Evolutionary conservation across 1,140 invertebrate genomes (phyloP), one percentile per base, ranked within the genome.

Genomic region (Neuroterus valhalla): DNA sequence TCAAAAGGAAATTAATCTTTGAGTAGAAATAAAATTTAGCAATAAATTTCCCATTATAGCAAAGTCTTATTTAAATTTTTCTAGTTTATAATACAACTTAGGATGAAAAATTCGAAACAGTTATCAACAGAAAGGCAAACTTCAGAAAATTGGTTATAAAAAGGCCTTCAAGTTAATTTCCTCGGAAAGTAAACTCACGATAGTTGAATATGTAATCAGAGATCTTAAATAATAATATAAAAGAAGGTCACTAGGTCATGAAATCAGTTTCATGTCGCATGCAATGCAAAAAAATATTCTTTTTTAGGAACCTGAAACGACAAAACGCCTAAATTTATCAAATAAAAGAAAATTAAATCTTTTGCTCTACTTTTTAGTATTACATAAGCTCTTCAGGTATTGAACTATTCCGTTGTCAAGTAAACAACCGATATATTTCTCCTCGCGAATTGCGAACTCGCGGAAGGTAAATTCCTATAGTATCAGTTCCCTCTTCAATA

Each of bases 331-430:
- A 14, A 38, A 31, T 62, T 62, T 62, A 62, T 23, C 31, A 52
- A 12, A 52, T 48, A 31, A 26, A 12, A 12, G 31, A 55, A 31
- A 62, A 62, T 62, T 62, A 23, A 62, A 38, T n/a, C 23, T 62
- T 55, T 68, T 75, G 77, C 74, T 78, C 77, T 17, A 81, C 71
- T 78, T 81, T 79, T 78, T 15, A 62, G 15, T 6, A 4, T 26
- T 48, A 15, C 31, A 62, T 78, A 42, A 67, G 66, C 72, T 75
- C 72, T 62, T 75, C 31, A 69, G 69, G 76, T 89, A 89, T 90
- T 77, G 89, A 90, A 81, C 87, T 85, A 86, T 80, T 70, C 77
- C 83, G 89, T 90, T 69, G 88, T 86, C 87, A 89, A 88, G 89
- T 77, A 89, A 87, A 89, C 87, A 87, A 84, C 71, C 74, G n/a